Base-by-base conservation (phyloP, 1,140 invertebrate genomes). In the Pogonomyrmex barbatus region DNA sequence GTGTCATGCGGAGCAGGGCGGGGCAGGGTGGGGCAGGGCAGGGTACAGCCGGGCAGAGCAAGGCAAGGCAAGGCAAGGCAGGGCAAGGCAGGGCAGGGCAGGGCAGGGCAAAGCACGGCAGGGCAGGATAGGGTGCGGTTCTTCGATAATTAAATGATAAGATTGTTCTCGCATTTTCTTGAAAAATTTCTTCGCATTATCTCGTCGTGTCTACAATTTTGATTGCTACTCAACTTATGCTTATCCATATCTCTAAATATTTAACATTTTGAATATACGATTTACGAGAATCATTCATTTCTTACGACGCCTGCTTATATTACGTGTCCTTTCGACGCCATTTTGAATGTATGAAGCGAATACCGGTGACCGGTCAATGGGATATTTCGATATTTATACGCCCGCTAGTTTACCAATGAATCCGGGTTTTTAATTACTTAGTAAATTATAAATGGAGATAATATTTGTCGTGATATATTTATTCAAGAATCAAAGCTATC, bases 101-200 rank as follows among this genome's bases (percentile, higher is more conserved):
- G 39, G 17, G 36, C n/a, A 42, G 8, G 17, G 54, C n/a, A 45
- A 8, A 4, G 42, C 42, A 45, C 0, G 94, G 93, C 67, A 93
- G 94, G 94, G 94, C 92, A 94, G 94, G 94, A 93, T 93, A 94
- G 94, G 94, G 94, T 95, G 94, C 93, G 94, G 94, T 95, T 94
- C 76, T 24, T 24, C 81, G 62, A 89, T 87, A 83, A 85, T 78
- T 82, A 82, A 12, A 42, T 24, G 78, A 71, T 82, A 81, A 81
- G n/a, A 36, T 42, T 54, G 50, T 33, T 79, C 36, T 68, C 47
- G n/a, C 42, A 2, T 54, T 14, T 24, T 62, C 63, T 67, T 14
- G 33, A 17, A 62, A 33, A 0, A 45, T 4, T 24, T 4, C 42
- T 45, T 4, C 42, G 42, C 42, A 8, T 8, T 45, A 8, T 45